A percentile compares a stretch with the other conserved stretches of the same genome.
These are phyloP conservation scores for Heliconius ethilla DNA, from an alignment of 2,888 invertebrate species.

Conservation along the genomic window DNA sequence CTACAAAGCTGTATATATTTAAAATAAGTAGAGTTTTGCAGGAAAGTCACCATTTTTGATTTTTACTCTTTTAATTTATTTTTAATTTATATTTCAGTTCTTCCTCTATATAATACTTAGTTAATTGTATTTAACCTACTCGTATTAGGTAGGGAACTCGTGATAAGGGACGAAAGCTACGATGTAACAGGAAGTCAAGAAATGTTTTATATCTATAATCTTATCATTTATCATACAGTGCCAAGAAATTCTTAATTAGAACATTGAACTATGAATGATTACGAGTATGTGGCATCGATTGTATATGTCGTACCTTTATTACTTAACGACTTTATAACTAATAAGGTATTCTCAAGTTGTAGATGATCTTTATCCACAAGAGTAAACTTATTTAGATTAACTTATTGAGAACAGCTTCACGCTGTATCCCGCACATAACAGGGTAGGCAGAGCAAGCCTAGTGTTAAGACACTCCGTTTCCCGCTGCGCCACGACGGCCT, in stretches of 20 bases:
- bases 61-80: too few relatives aligned
- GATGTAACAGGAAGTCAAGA: conserved; percentile 24
- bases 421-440: too few relatives aligned
- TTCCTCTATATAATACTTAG: neutral
- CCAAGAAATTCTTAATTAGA: conserved; percentile 26
- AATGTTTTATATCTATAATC: conserved; percentile 28
- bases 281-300: neutral
- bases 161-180: conserved; percentile 17
- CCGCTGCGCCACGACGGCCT: too few relatives aligned
- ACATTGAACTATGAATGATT: conserved; percentile 24
- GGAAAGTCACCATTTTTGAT: neutral
- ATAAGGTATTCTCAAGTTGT: neutral
- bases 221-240: conserved; percentile 31
- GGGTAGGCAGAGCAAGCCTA: too few relatives aligned
- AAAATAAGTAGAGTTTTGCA: neutral
- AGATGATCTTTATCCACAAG: neutral
- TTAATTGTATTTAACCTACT: neutral
- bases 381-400: too few relatives aligned
- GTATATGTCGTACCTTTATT: neutral
- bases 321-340: neutral
- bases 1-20: neutral
- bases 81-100: neutral
- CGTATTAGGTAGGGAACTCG: neutral
- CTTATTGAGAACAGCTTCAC: too few relatives aligned
- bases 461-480: too few relatives aligned